Percentiles rank a stretch among this genome's conserved stretches.
phyloP scores from a whole-genome alignment of 2,888 invertebrate genomes.

The Antitype chi region DNA sequence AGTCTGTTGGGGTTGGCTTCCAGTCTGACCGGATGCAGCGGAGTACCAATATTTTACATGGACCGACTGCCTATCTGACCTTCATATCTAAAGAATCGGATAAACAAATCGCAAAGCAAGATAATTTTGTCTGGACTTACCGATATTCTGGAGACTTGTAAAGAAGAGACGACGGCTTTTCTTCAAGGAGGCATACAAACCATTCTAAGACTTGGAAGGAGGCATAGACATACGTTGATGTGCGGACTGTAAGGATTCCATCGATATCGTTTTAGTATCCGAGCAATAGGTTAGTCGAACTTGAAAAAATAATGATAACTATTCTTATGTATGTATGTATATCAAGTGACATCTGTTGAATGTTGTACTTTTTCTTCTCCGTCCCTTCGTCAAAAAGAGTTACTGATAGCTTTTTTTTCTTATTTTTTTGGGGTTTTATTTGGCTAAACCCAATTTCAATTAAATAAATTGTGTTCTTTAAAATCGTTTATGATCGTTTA shows the following conservation, averaged over 20 bases:
- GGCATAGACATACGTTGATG: neutral
- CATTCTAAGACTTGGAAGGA: neutral
- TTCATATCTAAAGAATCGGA: neutral
- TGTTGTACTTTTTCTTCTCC: neutral
- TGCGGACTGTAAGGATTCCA: neutral
- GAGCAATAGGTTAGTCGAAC: neutral
- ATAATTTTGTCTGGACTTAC: constrained; percentile 7
- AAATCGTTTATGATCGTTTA: neutral
- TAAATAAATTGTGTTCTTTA: neutral
- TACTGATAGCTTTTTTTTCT: no score
- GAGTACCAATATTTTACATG: no score
- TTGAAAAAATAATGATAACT: neutral
- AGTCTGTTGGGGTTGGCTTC: no score
- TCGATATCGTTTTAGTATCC: neutral
- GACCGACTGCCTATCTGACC: no score
- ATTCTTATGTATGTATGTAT: neutral
- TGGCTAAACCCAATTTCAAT: neutral
- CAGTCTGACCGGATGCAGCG: no score
- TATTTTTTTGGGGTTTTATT: neutral
- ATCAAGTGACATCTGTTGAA: neutral
- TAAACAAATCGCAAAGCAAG: constrained; percentile 1
- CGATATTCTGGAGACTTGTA: constrained; percentile 3
- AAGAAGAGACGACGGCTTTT: neutral
- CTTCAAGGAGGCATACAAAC: neutral
- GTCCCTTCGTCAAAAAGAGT: neutral